Conservation (phyloP, 2,797 vertebrate species). For the Mormyrops boulengeri region DNA sequence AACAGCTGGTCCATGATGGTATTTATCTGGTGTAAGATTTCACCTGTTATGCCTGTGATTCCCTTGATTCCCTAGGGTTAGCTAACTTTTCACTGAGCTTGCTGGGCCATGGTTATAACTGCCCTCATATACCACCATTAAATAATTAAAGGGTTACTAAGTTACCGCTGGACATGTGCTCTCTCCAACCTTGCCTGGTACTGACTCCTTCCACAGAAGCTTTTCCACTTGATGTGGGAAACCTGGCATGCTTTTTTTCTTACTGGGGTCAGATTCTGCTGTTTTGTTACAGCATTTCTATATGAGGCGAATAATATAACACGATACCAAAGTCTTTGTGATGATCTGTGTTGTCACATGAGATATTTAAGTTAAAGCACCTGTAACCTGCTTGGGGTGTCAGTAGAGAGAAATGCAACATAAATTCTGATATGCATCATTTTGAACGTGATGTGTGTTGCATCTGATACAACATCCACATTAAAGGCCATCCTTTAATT, state of each 20-base stretch:
- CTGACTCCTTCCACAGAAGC: conserved; percentile 1
- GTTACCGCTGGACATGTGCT: neutral
- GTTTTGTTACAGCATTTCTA: neutral
- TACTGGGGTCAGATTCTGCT: neutral
- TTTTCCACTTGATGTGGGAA: neutral
- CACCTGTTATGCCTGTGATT: neutral
- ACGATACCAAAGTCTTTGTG: neutral
- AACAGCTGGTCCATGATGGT: neutral
- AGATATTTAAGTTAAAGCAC: neutral
- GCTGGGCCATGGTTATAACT: neutral
- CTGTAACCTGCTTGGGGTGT: neutral
- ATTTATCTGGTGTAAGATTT: neutral
- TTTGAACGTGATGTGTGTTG: neutral
- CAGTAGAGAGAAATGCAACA: neutral
- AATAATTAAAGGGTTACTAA: neutral
- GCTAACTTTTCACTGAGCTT: neutral
- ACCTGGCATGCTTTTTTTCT: conserved; percentile 2
- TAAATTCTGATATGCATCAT: neutral
- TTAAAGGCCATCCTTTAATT: neutral
- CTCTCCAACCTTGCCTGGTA: neutral
- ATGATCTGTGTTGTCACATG: neutral
- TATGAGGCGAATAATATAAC: neutral
- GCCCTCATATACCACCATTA: neutral
- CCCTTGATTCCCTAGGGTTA: neutral
- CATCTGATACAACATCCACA: neutral